These are phyloP conservation scores for Hipparchia semele DNA, from an alignment of 2,888 invertebrate genomes.

Conservation along the genomic window DNA sequence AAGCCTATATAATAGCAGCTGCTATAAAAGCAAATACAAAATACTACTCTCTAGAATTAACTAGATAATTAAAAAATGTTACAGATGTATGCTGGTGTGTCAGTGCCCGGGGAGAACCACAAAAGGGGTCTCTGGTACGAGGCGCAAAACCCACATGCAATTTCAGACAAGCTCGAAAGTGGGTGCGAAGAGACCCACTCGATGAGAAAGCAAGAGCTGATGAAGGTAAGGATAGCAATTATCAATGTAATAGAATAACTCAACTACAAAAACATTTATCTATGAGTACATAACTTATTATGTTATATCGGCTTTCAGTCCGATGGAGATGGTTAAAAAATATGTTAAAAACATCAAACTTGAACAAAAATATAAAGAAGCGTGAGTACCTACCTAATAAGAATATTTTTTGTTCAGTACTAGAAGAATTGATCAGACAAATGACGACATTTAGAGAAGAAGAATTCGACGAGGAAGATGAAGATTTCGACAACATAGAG, in stretches of 20 bases:
- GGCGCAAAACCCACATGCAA: conserved; percentile 90
- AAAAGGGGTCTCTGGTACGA: conserved; percentile 90
- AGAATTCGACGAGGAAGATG: conserved; percentile 77
- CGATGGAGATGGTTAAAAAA: no score
- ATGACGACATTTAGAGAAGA: conserved; percentile 81
- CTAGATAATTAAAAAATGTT: conserved; percentile 7
- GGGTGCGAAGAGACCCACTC: conserved; percentile 61
- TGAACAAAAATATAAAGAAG: not conserved
- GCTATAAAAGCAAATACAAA: not conserved
- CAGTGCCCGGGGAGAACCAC: conserved; percentile 90
- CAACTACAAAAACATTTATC: no score
- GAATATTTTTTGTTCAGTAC: conserved; percentile 64
- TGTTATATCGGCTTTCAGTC: no score
- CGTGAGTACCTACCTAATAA: no score
- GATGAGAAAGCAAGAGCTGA: conserved; percentile 77
- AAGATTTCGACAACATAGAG: conserved; percentile 62
- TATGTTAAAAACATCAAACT: no score
- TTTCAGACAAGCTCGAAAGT: conserved; percentile 89
- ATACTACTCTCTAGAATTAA: not conserved
- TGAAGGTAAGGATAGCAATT: conserved; percentile 66
- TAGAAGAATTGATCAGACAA: conserved; percentile 88
- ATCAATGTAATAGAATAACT: no score
- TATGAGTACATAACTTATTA: no score
- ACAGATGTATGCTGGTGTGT: conserved; percentile 95
- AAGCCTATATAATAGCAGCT: not conserved